phyloP scores from a whole-genome alignment of 53 echinoderm and acorn worm genomes.

The Crossaster papposus region DNA sequence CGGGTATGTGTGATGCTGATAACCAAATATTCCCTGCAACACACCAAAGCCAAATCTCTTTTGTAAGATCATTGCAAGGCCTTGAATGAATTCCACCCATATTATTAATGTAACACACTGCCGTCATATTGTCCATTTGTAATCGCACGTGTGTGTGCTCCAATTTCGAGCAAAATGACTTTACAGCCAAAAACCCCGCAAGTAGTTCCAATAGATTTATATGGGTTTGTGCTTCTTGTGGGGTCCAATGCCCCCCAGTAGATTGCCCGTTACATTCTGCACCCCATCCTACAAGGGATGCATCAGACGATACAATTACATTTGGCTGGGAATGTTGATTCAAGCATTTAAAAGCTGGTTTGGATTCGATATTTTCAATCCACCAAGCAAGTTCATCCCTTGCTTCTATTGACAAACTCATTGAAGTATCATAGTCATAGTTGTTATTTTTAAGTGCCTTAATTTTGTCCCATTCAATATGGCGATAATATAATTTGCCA shows the following conservation, averaged over 20 bases:
- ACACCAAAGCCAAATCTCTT: conserved; percentile 44
- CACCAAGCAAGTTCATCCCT: conserved; percentile 62
- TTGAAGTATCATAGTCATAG: conserved; percentile 50
- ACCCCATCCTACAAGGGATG: too few relatives aligned
- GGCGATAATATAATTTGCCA: conserved; percentile 60
- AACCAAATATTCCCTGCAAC: background rate
- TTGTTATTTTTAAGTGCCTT: background rate
- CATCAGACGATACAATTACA: conserved; percentile 8
- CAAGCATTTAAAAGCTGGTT: background rate
- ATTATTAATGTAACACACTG: conserved; percentile 43
- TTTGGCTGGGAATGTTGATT: background rate
- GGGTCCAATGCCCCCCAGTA: conserved; percentile 27
- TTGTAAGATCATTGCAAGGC: background rate
- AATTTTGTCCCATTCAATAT: conserved; percentile 45
- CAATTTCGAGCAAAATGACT: conserved; percentile 20
- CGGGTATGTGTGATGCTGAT: too few relatives aligned
- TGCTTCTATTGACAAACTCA: conserved; percentile 54
- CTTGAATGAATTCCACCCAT: conserved; percentile 67
- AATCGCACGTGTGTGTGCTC: background rate
- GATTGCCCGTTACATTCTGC: too few relatives aligned
- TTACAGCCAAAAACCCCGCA: conserved; percentile 5
- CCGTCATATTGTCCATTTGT: background rate
- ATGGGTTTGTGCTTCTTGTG: background rate
- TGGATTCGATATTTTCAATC: conserved; percentile 55
- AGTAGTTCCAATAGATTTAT: conserved; percentile 18